Percentiles rank a stretch among this genome's conserved stretches.
These are phyloP conservation scores for Gandaritis pyraliata DNA, from an alignment of 2,888 invertebrate species.

Conservation along the genomic window DNA sequence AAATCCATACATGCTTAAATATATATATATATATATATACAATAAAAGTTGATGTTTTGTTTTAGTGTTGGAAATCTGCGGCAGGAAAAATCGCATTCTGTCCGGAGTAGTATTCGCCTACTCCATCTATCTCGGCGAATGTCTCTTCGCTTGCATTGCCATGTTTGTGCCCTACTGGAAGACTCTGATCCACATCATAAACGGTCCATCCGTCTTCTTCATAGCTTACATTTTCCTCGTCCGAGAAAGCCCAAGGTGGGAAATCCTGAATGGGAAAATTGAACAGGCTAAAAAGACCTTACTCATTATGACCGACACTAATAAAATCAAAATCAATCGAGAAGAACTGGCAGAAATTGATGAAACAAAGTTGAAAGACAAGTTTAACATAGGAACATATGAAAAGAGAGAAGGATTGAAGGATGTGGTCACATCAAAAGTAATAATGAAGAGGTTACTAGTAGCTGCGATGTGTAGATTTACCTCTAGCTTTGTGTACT, in stretches of 20 bases:
- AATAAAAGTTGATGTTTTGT: conserved; percentile 27
- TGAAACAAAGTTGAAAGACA: conserved; percentile 54
- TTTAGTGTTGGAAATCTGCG: conserved; percentile 71
- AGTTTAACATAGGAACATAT: conserved; percentile 58
- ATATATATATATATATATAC: too few relatives aligned
- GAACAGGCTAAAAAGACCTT: conserved; percentile 61
- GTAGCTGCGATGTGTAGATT: conserved; percentile 59
- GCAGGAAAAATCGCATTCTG: conserved; percentile 58
- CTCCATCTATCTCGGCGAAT: conserved; percentile 66
- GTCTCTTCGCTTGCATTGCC: conserved; percentile 64
- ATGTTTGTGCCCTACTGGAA: conserved; percentile 71
- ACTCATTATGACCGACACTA: conserved; percentile 56
- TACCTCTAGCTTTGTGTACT: conserved; percentile 68
- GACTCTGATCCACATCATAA: conserved; percentile 61
- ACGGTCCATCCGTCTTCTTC: conserved; percentile 63
- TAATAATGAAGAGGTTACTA: conserved; percentile 59
- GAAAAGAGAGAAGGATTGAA: conserved; percentile 58
- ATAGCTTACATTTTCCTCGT: conserved; percentile 56
- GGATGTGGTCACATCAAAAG: conserved; percentile 60
- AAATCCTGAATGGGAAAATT: conserved; percentile 63
- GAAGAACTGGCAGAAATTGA: conserved; percentile 57
- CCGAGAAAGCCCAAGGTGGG: conserved; percentile 72
- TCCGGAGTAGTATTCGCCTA: conserved; percentile 67
- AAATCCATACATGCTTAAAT: too few relatives aligned
- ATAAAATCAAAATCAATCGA: conserved; percentile 59